phyloP scores from a whole-genome alignment of 2,113 vertebrate species.

The Zosterops borbonicus region DNA sequence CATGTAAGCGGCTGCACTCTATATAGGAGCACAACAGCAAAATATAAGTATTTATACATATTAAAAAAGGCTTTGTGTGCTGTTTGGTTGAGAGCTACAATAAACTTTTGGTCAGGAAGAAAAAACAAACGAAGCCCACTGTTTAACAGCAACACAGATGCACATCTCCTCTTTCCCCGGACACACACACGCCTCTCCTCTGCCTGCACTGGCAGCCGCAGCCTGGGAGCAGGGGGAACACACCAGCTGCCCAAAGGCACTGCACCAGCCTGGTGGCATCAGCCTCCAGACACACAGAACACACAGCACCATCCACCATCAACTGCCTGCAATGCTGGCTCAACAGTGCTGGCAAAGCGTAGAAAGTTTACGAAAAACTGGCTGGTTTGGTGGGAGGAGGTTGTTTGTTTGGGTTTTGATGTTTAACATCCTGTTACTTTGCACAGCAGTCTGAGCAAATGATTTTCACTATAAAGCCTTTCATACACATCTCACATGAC shows the following conservation, averaged over 20 bases:
- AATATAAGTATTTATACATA: not conserved
- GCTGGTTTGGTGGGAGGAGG: not conserved
- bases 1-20: not conserved
- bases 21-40: not conserved
- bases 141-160: not conserved
- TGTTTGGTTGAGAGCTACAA: not conserved
- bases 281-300: not conserved
- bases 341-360: not conserved
- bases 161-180: not conserved
- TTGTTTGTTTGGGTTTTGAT: not conserved
- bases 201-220: not conserved
- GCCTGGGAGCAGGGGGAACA: not conserved
- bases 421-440: not conserved
- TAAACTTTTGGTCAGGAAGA: not conserved
- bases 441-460: not conserved
- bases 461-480: not conserved
- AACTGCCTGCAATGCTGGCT: not conserved
- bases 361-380: not conserved
- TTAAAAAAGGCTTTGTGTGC: not conserved
- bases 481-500: not conserved
- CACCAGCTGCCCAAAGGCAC: not conserved
- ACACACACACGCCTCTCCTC: accelerated
- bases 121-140: not conserved
- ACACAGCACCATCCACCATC: not conserved
- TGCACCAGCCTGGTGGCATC: not conserved